A percentile compares a stretch with the other conserved stretches of the same genome.
These are phyloP conservation scores for Drosophila jambulina DNA, from an alignment of 1,140 invertebrate species.

Conservation along the genomic window DNA sequence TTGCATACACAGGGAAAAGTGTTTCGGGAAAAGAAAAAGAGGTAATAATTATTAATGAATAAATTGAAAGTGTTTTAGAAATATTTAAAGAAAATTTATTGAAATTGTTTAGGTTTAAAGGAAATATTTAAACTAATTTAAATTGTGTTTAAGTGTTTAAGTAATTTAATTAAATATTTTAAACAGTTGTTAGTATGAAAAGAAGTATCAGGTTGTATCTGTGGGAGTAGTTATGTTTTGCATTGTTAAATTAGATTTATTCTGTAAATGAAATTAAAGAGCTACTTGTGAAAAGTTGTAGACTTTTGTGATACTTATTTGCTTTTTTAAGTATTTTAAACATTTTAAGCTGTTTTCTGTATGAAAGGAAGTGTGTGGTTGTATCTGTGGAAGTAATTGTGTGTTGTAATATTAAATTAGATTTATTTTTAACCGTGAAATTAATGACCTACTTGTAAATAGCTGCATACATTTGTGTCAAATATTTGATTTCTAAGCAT, in stretches of 20 bases:
- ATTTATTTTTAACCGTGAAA: background rate
- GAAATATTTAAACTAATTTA: too few species aligned
- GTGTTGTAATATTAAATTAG: background rate
- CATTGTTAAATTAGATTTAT: background rate
- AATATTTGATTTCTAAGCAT: too few species aligned
- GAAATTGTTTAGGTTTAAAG: too few species aligned
- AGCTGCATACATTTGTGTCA: too few species aligned
- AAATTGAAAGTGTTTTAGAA: background rate
- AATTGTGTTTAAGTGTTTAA: too few species aligned
- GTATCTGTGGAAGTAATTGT: background rate
- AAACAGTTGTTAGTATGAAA: background rate
- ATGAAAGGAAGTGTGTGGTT: too few species aligned
- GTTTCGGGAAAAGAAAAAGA: too few species aligned
- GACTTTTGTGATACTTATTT: too few species aligned
- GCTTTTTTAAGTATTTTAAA: background rate
- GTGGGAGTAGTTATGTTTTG: background rate
- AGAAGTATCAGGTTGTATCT: background rate
- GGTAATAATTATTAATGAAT: background rate
- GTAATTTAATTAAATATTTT: background rate
- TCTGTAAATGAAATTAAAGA: too few species aligned
- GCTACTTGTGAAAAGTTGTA: too few species aligned
- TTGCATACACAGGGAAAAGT: conserved; percentile 3
- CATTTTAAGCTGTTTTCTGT: too few species aligned
- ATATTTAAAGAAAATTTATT: background rate
- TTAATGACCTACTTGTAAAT: too few species aligned